Percentiles rank a stretch among this genome's conserved stretches.
phyloP scores from a whole-genome alignment of 2,888 invertebrate genomes.

The Campoletis raptor region DNA sequence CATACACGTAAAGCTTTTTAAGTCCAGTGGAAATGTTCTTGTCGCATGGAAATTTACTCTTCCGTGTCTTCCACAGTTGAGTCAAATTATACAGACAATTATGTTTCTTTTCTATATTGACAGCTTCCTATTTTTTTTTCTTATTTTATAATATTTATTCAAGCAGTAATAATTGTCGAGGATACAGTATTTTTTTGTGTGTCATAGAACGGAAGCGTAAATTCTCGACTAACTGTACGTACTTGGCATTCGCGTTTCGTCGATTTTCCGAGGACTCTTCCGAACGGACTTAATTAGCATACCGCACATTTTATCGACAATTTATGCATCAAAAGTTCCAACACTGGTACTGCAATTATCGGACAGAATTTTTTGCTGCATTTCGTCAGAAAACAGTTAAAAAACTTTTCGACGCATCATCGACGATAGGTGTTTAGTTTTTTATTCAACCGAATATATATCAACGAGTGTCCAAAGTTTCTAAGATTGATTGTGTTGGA shows the following conservation, averaged over 20 bases:
- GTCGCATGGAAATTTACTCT: background rate
- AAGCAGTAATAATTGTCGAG: background rate
- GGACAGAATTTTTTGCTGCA: background rate
- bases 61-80: background rate
- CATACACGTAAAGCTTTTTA: slow-evolving; percentile 3
- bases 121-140: background rate
- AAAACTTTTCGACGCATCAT: background rate
- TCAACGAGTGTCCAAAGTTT: slow-evolving; percentile 50
- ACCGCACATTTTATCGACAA: background rate
- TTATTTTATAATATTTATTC: background rate
- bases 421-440: slow-evolving; percentile 31
- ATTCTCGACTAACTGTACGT: background rate
- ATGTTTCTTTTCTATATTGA: background rate
- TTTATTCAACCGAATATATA: slow-evolving; percentile 37
- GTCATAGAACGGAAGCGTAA: background rate
- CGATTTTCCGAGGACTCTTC: background rate
- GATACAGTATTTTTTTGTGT: background rate
- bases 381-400: background rate
- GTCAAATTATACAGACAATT: background rate
- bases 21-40: background rate
- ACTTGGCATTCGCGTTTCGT: background rate
- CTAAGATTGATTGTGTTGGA: slow-evolving; percentile 58
- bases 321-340: background rate
- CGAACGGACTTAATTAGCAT: background rate
- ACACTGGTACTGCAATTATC: background rate